Evolutionary conservation across 2,888 invertebrate genomes (phyloP).

Genomic region (Seira musarum): DNA sequence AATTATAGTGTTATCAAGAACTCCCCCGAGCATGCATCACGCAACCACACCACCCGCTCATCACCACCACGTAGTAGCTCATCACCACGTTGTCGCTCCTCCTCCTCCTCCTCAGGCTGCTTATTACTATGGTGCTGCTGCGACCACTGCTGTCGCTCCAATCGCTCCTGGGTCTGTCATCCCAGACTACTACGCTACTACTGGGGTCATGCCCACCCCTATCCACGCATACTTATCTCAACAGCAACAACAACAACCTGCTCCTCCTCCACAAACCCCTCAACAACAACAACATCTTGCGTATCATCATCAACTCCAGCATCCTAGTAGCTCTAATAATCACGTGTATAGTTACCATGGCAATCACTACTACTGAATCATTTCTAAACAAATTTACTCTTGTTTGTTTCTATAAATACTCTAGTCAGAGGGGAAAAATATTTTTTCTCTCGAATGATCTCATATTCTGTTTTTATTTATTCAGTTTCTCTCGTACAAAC

Average conservation of each 20-base stretch:
- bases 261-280: neutral
- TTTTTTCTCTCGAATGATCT: too few species aligned
- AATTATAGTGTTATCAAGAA: conserved; percentile 46
- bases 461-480: too few species aligned
- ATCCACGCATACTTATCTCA: conserved; percentile 18
- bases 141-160: neutral
- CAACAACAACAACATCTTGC: conserved; percentile 5
- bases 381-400: too few species aligned
- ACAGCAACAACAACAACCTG: neutral
- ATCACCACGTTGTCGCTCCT: neutral
- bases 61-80: conserved; percentile 2
- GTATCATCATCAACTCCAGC: conserved; percentile 11
- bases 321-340: conserved; percentile 25
- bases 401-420: too few species aligned
- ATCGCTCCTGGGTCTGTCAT: too few species aligned
- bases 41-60: too few species aligned
- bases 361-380: conserved; percentile 44
- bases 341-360: conserved; percentile 40
- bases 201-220: neutral
- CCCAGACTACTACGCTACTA: too few species aligned
- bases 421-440: too few species aligned
- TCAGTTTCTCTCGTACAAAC: too few species aligned
- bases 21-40: conserved; percentile 32
- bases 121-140: conserved; percentile 21
- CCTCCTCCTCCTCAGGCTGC: conserved; percentile 6